Base-by-base conservation (phyloP, 2,888 invertebrate species). In the Punctoribates punctum region DNA sequence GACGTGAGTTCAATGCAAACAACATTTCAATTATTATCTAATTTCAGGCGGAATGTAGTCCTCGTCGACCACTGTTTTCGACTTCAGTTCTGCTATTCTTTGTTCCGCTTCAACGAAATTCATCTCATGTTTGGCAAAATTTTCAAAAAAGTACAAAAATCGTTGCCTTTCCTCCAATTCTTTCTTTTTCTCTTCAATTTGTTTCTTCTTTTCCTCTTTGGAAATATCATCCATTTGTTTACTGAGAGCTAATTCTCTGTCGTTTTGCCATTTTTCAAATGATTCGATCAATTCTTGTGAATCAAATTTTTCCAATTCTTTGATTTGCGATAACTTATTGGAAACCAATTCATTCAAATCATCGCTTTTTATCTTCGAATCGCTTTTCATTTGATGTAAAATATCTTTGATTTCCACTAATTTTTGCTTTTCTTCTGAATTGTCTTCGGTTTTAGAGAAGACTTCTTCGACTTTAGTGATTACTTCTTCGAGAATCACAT, bases 141-240 rank as follows among this genome's bases (percentile, higher is more conserved):
- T 80, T 74, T 80, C 80, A 57, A 79, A 80, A 67, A 80, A 80
- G 74, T 76, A 79, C 3, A 80, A 60, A 25, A 75, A 46, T 42
- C 79, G 75, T 73, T 79, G 77, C 46, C 78, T 80, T 77, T 77
- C 76, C 48, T 70, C 73, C n/a, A 80, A 67, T 75, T 80, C 78
- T 29, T 76, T 67, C 62, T 77, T 78, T 34, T 77, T 79, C 42
- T 77, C 77, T 46, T 78, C 74, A 29, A 80, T 79, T 20, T 73
- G 76, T 34, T 67, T 73, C 15, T 75, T 25, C 51, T 76, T 77
- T 23, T 75, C 75, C 38, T 79, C 78, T 73, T 65, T 74, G 0
- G 77, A 62, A 8, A 79, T 48, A 27, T 77, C 73, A 25, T 75
- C 65, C 13, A 78, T 75, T 73, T 80, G 79, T 27, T 75, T 57